Evolutionary conservation across 2,797 vertebrate genomes (phyloP), one percentile per base, ranked within the genome.

Genomic region (Triplophysa yarkandensis): DNA sequence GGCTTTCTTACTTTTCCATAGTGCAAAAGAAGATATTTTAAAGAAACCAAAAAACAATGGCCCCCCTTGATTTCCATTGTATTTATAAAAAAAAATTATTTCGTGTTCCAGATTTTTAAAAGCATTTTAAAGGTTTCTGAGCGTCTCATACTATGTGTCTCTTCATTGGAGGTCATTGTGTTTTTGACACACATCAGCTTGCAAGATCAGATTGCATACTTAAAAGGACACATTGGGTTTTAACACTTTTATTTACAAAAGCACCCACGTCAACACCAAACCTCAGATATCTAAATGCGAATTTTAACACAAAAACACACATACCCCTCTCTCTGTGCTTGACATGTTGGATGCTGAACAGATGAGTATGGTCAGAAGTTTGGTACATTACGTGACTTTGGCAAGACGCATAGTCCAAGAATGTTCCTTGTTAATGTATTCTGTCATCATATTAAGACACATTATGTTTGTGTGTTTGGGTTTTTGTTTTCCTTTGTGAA

Each of bases 361-460:
- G 74, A 75, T 73, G 61, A 64, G 19, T 65, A 36, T 39, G 30
- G 30, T 54, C 50, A 50, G 39, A 73, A 14, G 34, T 69, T 76
- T 44, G 68, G 68, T 75, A 76, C 72, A 72, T 65, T 10, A 55
- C 27, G 68, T 78, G 80, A 78, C 64, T 77, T 71, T 64, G 43
- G 68, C 23, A 16, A 61, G 72, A 68, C 54, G 27, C 48, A 58
- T 41, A 63, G 52, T 72, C 62, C 63, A 54, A 68, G 77, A 76
- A 69, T 79, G 73, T 73, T 74, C 63, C 48, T 44, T 60, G 21
- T 54, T 39, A 48, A 67, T 74, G 11, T 67, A 66, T 57, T 58
- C 28, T 58, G 52, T 48, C 50, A 27, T 74, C 28, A 6, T 17
- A 36, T 27, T 62, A 62, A 41, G 2, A 43, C 50, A 28, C 17